These are phyloP conservation scores for Pocota personata DNA, from an alignment of 2,888 invertebrate species.

Conservation along the genomic window DNA sequence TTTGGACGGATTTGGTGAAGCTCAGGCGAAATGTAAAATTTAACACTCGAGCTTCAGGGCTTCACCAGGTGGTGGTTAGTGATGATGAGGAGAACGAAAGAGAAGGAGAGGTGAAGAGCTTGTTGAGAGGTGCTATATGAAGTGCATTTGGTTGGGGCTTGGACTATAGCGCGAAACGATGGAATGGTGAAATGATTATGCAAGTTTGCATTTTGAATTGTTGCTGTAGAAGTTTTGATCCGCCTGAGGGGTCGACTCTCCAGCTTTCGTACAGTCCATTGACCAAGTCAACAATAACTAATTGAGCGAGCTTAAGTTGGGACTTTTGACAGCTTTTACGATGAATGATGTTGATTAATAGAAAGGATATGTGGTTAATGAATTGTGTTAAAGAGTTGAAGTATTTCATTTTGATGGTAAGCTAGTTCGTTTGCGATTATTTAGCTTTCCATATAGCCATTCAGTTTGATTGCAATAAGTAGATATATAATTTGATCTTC, in stretches of 20 bases:
- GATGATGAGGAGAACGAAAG: slow-evolving; percentile 5
- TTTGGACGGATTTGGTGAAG: slow-evolving; percentile 71
- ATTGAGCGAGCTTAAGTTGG: slow-evolving; percentile 67
- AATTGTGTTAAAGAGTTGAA: background rate
- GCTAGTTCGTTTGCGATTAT: too few relatives aligned
- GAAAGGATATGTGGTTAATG: slow-evolving; percentile 10
- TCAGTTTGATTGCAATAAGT: too few relatives aligned
- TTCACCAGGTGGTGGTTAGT: slow-evolving; percentile 31
- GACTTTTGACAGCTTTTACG: slow-evolving; percentile 62
- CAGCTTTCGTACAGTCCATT: slow-evolving; percentile 64
- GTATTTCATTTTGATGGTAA: background rate
- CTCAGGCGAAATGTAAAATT: slow-evolving; percentile 69
- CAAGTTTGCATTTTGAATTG: slow-evolving; percentile 72
- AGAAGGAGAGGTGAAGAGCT: slow-evolving; percentile 40
- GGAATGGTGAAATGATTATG: slow-evolving; percentile 64
- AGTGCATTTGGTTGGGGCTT: slow-evolving; percentile 60
- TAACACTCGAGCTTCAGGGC: slow-evolving; percentile 63
- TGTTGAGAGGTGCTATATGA: slow-evolving; percentile 70
- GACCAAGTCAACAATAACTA: slow-evolving; percentile 69
- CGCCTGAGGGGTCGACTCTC: slow-evolving; percentile 38
- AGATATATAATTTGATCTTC: too few relatives aligned
- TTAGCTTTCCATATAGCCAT: too few relatives aligned
- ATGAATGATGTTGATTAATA: slow-evolving; percentile 14
- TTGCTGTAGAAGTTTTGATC: slow-evolving; percentile 61
- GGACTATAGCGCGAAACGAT: background rate